Percentiles rank a stretch among this genome's conserved stretches.
Conservation (phyloP, 1,140 invertebrate species). For the Saccostrea glomerata region DNA sequence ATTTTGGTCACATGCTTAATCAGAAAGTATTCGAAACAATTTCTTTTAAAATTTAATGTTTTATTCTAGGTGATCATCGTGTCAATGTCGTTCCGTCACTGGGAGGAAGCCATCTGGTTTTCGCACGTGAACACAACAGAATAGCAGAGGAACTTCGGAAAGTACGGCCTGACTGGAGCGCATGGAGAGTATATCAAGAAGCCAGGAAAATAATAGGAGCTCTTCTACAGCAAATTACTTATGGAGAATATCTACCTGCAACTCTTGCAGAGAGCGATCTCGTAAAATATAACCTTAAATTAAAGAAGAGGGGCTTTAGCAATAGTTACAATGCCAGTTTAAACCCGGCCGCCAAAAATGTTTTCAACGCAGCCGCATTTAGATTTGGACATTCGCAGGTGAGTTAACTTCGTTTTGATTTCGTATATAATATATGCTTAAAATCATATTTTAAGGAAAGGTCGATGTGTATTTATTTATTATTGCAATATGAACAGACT, state of each 20-base stretch:
- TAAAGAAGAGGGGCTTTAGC: neutral
- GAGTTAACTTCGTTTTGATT: neutral
- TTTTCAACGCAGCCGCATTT: slow-evolving; percentile 22
- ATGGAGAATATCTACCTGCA: slow-evolving; percentile 25
- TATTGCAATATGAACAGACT: too few relatives aligned
- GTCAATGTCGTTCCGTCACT: slow-evolving; percentile 37
- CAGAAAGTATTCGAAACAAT: too few relatives aligned
- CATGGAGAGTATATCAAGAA: slow-evolving; percentile 27
- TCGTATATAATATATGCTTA: neutral
- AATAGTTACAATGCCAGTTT: neutral
- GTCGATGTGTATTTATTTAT: too few relatives aligned
- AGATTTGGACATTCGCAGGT: slow-evolving; percentile 62
- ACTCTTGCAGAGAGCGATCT: neutral
- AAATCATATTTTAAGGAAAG: too few relatives aligned
- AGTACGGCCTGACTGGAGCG: neutral
- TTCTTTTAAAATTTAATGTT: neutral
- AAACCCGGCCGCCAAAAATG: slow-evolving; percentile 36
- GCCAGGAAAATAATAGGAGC: slow-evolving; percentile 37
- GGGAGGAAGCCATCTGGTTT: slow-evolving; percentile 33
- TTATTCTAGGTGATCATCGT: slow-evolving; percentile 28
- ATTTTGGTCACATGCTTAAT: too few relatives aligned
- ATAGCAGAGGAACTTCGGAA: neutral
- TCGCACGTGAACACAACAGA: slow-evolving; percentile 41
- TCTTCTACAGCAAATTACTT: slow-evolving; percentile 41
- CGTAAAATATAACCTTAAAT: slow-evolving; percentile 48